A percentile compares a stretch with the other conserved stretches of the same genome.
Conservation (phyloP, 2,113 vertebrate species). For the Dipodomys merriami region DNA sequence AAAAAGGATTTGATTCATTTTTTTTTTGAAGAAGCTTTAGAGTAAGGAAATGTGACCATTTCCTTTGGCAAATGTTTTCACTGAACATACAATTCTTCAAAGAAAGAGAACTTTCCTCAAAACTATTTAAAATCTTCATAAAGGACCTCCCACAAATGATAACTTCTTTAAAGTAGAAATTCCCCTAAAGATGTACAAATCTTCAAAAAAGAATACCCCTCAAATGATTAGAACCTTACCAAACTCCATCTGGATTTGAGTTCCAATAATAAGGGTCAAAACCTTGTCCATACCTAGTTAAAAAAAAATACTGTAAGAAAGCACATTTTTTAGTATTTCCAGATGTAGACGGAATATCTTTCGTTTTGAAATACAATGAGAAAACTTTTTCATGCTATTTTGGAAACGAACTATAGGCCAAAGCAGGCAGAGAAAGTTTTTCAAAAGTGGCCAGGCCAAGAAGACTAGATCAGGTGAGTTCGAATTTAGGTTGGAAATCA, state of each 20-base stretch:
- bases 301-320: conserved; percentile 85
- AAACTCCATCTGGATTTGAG: conserved; percentile 86
- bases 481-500: conserved; percentile 24
- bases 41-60: conserved; percentile 61
- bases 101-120: conserved; percentile 77
- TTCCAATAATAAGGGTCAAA: conserved; percentile 86
- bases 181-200: conserved; percentile 81
- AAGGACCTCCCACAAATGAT: conserved; percentile 86
- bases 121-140: conserved; percentile 81
- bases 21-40: conserved; percentile 58
- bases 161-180: conserved; percentile 83
- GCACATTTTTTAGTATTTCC: conserved; percentile 87
- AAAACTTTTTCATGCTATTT: conserved; percentile 84
- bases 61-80: conserved; percentile 76
- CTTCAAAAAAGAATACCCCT: conserved; percentile 86
- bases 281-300: conserved; percentile 85
- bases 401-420: conserved; percentile 76
- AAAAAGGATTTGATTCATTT: conserved; percentile 59
- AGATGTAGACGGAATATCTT: conserved; percentile 85
- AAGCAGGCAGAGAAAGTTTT: conserved; percentile 68
- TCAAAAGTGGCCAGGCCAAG: conserved; percentile 65
- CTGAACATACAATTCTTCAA: conserved; percentile 77
- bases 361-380: conserved; percentile 87
- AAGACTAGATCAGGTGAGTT: conserved; percentile 75
- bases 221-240: conserved; percentile 83